Evolutionary conservation across 1,140 invertebrate species (phyloP).

Genomic region (Hylaeus volcanicus): DNA sequence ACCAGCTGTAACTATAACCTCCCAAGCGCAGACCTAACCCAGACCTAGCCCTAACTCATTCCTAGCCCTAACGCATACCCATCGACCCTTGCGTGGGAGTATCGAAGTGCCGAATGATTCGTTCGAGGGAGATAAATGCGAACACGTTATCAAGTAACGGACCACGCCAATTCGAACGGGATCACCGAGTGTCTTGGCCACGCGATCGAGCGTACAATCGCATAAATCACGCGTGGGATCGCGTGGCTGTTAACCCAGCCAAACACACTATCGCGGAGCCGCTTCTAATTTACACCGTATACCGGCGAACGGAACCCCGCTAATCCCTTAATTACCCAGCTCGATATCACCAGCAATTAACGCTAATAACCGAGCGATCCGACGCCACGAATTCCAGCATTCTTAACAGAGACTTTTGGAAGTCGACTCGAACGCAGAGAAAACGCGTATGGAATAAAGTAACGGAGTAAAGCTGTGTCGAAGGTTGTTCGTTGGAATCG

Average conservation of each 20-base stretch:
- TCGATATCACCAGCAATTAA: slow-evolving; percentile 31
- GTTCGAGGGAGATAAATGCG: not conserved
- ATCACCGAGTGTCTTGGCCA: not conserved
- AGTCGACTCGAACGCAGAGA: too few species aligned
- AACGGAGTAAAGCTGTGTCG: too few species aligned
- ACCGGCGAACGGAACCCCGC: slow-evolving; percentile 1
- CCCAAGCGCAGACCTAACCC: too few species aligned
- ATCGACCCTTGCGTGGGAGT: too few species aligned
- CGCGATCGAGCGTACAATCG: not conserved
- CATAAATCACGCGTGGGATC: slow-evolving; percentile 16
- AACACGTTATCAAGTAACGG: not conserved
- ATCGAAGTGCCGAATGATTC: too few species aligned
- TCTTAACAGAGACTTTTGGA: too few species aligned
- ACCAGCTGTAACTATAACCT: too few species aligned
- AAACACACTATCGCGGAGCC: slow-evolving; percentile 18
- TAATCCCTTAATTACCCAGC: slow-evolving; percentile 38
- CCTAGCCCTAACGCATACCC: too few species aligned
- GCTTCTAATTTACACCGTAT: slow-evolving; percentile 34
- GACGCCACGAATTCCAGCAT: not conserved
- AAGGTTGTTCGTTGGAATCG: too few species aligned
- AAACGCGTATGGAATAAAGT: too few species aligned
- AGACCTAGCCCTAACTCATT: too few species aligned
- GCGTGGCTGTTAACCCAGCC: slow-evolving; percentile 8
- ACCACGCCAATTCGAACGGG: not conserved
- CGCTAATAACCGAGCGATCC: not conserved